Evolutionary conservation across 2,888 invertebrate species (phyloP), one percentile per base, ranked within the genome.

Genomic region (Amphipyra berbera): DNA sequence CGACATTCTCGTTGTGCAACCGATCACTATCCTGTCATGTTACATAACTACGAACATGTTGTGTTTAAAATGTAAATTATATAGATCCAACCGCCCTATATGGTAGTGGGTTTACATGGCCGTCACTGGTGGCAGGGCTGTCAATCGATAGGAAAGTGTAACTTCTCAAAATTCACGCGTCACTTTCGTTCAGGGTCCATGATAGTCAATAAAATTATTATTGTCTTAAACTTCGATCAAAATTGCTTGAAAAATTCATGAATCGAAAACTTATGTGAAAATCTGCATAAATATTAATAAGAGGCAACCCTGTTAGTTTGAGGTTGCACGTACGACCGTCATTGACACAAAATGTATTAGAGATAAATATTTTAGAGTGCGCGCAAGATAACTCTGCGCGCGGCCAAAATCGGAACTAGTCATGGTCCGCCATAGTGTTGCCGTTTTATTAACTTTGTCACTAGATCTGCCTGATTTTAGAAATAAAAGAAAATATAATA

Each of bases 281-380:
- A 10, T 2, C 3, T 5, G 10, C 15, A 7, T 21, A 42, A 42
- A 9, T 45, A 30, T n/a, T 6, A 7, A 45, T 27, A 27, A 47
- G 57, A 60, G 59, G 27, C 74, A 78, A 54, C 54, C 56, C 61
- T 67, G 44, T 6, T 47, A 14, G 41, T 59, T 49, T 58, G 41
- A 47, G 27, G 38, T 62, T 57, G 52, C 63, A 65, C 68, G 42
- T 55, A 46, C 50, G 56, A 72, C 48, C 40, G 79, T 75, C 83
- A 86, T 85, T 88, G 84, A 84, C 83, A 85, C 74, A 75, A 79
- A 83, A 61, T 60, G 21, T 86, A 68, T 81, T 68, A 54, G 48
- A 33, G 53, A 69, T 79, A 60, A 69, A 65, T 46, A 68, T 58
- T 50, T 60, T 60, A n/a, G n/a, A n/a, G n/a, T n/a, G n/a, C n/a